phyloP scores from a whole-genome alignment of 2,888 invertebrate species.

The Machimus atricapillus region DNA sequence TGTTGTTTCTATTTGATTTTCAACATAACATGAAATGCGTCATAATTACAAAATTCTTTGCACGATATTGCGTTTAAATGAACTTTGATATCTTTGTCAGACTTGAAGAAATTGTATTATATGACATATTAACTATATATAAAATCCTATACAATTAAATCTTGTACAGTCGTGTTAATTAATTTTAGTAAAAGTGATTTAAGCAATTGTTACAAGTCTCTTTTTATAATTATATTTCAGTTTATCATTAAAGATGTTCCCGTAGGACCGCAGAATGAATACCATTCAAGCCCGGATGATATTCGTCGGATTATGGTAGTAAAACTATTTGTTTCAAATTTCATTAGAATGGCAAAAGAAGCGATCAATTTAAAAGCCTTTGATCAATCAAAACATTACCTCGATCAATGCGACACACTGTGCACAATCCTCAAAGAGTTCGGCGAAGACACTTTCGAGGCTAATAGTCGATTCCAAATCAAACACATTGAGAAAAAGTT shows the following conservation, averaged over 20 bases:
- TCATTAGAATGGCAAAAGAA: constrained; percentile 73
- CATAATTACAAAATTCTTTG: neutral
- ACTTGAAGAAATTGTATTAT: neutral
- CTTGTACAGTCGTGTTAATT: neutral
- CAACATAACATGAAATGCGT: neutral
- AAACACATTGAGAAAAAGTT: constrained; percentile 64
- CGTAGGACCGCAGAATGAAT: neutral
- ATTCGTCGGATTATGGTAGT: constrained; percentile 70
- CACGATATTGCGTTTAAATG: neutral
- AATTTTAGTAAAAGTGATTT: too few species aligned
- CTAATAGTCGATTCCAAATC: constrained; percentile 66
- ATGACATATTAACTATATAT: neutral
- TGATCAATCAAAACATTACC: constrained; percentile 70
- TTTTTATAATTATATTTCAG: constrained; percentile 43
- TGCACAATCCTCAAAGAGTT: constrained; percentile 68
- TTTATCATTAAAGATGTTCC: constrained; percentile 46
- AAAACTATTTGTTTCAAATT: constrained; percentile 75
- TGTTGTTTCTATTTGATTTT: neutral
- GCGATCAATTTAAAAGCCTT: constrained; percentile 70
- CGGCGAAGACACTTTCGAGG: constrained; percentile 66
- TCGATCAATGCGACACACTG: constrained; percentile 75
- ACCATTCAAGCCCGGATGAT: constrained; percentile 63
- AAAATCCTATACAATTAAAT: neutral
- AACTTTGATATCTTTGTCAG: neutral
- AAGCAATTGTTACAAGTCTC: neutral